phyloP scores from a whole-genome alignment of 1,140 invertebrate genomes.

The Drosophila navojoa region DNA sequence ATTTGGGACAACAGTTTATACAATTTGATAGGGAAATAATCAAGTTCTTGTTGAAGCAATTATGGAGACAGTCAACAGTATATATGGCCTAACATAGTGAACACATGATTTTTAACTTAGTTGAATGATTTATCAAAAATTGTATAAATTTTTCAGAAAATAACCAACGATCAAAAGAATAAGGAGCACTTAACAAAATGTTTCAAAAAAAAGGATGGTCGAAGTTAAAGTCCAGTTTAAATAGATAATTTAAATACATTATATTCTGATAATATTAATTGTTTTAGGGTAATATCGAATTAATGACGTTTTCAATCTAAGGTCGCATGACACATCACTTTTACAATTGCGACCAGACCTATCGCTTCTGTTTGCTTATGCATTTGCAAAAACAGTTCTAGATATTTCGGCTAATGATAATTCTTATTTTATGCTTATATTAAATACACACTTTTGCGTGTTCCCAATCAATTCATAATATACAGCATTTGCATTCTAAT shows the following conservation, averaged over 20 bases:
- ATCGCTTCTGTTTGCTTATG: not conserved
- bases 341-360: not conserved
- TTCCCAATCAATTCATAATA: not conserved
- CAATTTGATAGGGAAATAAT: not conserved
- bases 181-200: not conserved
- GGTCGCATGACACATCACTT: not conserved
- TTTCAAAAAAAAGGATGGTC: not conserved
- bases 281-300: not conserved
- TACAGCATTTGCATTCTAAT: not conserved
- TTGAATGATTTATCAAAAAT: not conserved
- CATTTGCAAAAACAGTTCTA: not conserved
- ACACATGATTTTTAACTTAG: not conserved
- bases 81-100: slow-evolving; percentile 8
- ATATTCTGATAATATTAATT: not conserved
- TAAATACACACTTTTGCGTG: not conserved
- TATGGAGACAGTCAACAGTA: slow-evolving; percentile 3
- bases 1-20: not conserved
- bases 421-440: slow-evolving; percentile 2
- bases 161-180: not conserved
- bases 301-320: not conserved
- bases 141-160: not conserved
- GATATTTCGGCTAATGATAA: not conserved
- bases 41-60: too few relatives aligned
- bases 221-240: not conserved
- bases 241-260: not conserved